These are phyloP conservation scores for Hephaestus fuliginosus DNA, from an alignment of 2,797 vertebrate species.

Conservation along the genomic window DNA sequence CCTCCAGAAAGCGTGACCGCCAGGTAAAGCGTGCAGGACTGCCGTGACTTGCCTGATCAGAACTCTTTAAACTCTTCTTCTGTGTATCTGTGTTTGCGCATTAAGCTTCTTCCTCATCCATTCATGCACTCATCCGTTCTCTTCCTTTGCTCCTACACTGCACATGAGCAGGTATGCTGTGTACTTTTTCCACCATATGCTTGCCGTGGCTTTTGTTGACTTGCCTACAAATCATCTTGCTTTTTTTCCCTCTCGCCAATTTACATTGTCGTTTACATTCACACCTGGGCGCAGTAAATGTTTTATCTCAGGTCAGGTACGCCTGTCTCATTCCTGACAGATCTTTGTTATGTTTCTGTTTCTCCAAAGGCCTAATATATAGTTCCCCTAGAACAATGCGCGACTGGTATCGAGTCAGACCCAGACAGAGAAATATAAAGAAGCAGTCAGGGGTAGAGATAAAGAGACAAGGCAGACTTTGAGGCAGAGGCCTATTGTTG, in stretches of 20 bases:
- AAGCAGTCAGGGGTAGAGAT: conserved; percentile 52
- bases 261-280: conserved; percentile 59
- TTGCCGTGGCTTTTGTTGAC: conserved; percentile 77
- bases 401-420: conserved; percentile 51
- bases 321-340: conserved; percentile 28
- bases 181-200: conserved; percentile 64
- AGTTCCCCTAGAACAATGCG: conserved; percentile 49
- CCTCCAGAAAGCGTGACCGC: conserved; percentile 90
- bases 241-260: conserved; percentile 40
- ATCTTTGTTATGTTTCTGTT: conserved; percentile 19
- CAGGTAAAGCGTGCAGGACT: conserved; percentile 89
- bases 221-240: conserved; percentile 68
- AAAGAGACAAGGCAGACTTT: conserved; percentile 58
- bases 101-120: conserved; percentile 71
- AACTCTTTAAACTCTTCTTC: conserved; percentile 74
- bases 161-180: conserved; percentile 71
- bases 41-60: conserved; percentile 87
- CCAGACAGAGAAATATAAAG: conserved; percentile 38
- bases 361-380: conserved; percentile 23
- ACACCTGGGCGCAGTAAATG: conserved; percentile 34
- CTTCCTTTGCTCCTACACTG: conserved; percentile 64
- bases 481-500: conserved; percentile 63
- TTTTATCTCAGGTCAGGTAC: conserved; percentile 31
- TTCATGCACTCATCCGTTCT: conserved; percentile 64
- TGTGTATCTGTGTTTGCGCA: conserved; percentile 79